A percentile compares a stretch with the other conserved stretches of the same genome.
Conservation (phyloP, 2,888 invertebrate genomes). For the Mesopsocus fuscifrons region DNA sequence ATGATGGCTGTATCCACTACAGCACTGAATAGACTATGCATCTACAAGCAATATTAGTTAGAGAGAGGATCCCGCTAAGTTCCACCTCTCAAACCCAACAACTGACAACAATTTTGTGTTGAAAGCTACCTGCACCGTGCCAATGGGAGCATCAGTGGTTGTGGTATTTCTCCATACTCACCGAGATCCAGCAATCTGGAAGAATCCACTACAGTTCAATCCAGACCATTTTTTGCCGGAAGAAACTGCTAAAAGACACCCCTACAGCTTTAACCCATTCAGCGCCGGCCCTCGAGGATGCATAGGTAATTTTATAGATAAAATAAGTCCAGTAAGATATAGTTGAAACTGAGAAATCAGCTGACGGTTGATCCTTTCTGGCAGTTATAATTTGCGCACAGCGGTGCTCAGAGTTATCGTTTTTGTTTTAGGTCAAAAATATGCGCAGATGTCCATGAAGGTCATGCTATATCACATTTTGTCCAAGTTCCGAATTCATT, state of each 20-base stretch:
- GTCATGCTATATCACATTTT: constrained; percentile 6
- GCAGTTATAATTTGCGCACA: no score
- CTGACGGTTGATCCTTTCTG: no score
- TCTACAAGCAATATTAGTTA: no score
- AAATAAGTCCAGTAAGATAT: no score
- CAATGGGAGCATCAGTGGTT: constrained; percentile 44
- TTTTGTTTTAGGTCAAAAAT: constrained; percentile 1
- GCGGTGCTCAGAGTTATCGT: no score
- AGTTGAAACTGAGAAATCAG: no score
- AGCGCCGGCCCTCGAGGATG: constrained; percentile 62
- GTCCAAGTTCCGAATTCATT: neutral
- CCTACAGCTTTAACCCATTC: constrained; percentile 59
- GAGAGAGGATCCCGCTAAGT: no score
- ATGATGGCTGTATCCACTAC: no score
- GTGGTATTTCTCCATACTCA: constrained; percentile 46
- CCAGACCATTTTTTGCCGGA: constrained; percentile 72
- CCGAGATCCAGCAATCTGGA: constrained; percentile 45
- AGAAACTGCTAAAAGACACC: constrained; percentile 50
- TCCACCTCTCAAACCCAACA: no score
- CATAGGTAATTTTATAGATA: constrained; percentile 48
- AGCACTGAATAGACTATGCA: no score
- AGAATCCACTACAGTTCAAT: constrained; percentile 53
- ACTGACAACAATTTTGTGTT: no score
- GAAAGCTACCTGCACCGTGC: constrained; percentile 44
- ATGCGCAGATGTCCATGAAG: constrained; percentile 2